Evolutionary conservation across 2,888 invertebrate species (phyloP).

Genomic region (Caenorhabditis sp.): DNA sequence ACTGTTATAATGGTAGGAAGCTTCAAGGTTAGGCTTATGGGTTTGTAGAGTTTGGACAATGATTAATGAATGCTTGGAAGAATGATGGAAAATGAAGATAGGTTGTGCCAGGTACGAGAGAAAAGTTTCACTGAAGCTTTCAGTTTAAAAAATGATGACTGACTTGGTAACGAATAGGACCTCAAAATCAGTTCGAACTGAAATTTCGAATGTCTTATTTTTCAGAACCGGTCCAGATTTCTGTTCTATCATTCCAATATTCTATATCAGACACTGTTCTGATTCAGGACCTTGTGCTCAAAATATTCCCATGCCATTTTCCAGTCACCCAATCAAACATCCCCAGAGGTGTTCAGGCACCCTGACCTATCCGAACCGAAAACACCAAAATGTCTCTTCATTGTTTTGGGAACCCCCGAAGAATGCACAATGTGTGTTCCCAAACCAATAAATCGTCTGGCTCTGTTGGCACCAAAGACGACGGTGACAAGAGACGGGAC

Average conservation of each 20-base stretch:
- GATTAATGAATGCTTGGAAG: conserved; percentile 1
- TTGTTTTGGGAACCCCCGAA: conserved; percentile 40
- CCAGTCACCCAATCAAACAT: conserved; percentile 8
- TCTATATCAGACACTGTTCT: too few relatives aligned
- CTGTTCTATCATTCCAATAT: too few relatives aligned
- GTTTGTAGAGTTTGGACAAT: not conserved
- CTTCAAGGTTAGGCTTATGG: conserved; percentile 30
- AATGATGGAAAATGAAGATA: not conserved
- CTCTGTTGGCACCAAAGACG: conserved; percentile 1
- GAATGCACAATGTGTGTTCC: conserved; percentile 40
- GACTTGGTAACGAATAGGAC: too few relatives aligned
- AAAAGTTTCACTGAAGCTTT: too few relatives aligned
- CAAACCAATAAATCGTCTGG: conserved; percentile 53
- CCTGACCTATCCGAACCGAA: conserved; percentile 33
- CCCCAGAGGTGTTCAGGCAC: not conserved
- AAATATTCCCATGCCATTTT: not conserved
- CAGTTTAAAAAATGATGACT: too few relatives aligned
- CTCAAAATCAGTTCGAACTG: too few relatives aligned
- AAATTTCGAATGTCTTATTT: too few relatives aligned
- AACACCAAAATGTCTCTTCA: conserved; percentile 33
- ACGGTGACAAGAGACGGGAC: conserved; percentile 25
- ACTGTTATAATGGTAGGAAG: not conserved
- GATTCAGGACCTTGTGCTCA: too few relatives aligned
- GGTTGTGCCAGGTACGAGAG: not conserved
- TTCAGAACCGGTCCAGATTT: too few relatives aligned